Evolutionary conservation across 2,888 invertebrate species (phyloP).

Genomic region (Cryptosula pallasiana): DNA sequence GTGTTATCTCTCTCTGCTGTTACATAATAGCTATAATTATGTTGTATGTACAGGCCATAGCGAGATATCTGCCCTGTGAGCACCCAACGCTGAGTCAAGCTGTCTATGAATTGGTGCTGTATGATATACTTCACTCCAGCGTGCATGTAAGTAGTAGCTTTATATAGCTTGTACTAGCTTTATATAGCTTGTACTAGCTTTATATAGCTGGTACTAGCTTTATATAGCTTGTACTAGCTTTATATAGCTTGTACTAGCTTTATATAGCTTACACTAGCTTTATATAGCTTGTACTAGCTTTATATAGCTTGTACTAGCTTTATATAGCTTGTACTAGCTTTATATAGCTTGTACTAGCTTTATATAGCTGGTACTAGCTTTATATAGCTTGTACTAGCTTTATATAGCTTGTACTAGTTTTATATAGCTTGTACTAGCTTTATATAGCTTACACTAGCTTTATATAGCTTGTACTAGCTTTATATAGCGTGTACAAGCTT

Average conservation of each 20-base stretch:
- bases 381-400: not conserved
- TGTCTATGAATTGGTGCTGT: conserved; percentile 88
- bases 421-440: not conserved
- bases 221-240: not conserved
- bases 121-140: conserved; percentile 81
- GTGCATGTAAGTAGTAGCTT: conserved; percentile 61
- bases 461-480: not conserved
- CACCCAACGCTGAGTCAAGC: conserved; percentile 72
- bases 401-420: not conserved
- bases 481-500: not conserved
- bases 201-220: not conserved
- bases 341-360: not conserved
- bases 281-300: not conserved
- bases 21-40: no score
- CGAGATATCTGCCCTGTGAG: conserved; percentile 45
- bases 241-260: not conserved
- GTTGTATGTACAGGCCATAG: conserved; percentile 47
- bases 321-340: not conserved
- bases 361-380: not conserved
- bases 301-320: not conserved
- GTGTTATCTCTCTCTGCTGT: no score
- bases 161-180: not conserved
- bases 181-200: not conserved
- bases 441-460: not conserved
- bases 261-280: not conserved